Evolutionary conservation across 2,797 vertebrate genomes (phyloP).

Genomic region (Zalophus californianus): DNA sequence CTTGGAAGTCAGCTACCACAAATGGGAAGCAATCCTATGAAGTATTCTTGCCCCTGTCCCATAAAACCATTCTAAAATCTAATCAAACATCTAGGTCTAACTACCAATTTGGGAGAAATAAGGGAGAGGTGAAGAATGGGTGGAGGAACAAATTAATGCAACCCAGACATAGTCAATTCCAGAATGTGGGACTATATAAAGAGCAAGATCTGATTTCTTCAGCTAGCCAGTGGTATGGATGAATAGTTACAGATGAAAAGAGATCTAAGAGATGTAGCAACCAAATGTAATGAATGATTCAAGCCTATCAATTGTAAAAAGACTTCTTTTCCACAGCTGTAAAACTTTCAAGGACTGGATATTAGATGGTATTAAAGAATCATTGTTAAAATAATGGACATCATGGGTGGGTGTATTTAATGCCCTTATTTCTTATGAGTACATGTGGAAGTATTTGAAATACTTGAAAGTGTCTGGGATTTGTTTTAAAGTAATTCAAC

Average conservation of each 20-base stretch:
- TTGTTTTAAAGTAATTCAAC: conserved; percentile 5
- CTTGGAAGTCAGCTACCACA: neutral
- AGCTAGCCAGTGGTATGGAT: neutral
- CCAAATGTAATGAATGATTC: neutral
- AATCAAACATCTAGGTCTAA: neutral
- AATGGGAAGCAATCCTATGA: neutral
- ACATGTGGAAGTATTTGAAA: neutral
- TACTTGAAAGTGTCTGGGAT: neutral
- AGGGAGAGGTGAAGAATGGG: neutral
- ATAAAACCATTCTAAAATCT: neutral
- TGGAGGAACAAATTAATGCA: neutral
- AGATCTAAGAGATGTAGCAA: neutral
- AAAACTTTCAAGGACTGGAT: neutral
- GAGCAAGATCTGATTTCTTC: conserved; percentile 9
- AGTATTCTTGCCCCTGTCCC: neutral
- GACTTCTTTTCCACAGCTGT: neutral
- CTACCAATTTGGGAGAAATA: neutral
- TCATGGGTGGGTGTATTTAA: neutral
- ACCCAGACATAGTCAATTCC: neutral
- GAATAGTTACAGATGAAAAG: neutral
- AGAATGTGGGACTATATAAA: neutral
- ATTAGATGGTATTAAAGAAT: neutral
- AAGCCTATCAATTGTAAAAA: neutral
- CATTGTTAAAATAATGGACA: neutral
- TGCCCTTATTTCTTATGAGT: neutral